These are phyloP conservation scores for Drosophila baimaii DNA, from an alignment of 1,140 invertebrate species.

Conservation along the genomic window DNA sequence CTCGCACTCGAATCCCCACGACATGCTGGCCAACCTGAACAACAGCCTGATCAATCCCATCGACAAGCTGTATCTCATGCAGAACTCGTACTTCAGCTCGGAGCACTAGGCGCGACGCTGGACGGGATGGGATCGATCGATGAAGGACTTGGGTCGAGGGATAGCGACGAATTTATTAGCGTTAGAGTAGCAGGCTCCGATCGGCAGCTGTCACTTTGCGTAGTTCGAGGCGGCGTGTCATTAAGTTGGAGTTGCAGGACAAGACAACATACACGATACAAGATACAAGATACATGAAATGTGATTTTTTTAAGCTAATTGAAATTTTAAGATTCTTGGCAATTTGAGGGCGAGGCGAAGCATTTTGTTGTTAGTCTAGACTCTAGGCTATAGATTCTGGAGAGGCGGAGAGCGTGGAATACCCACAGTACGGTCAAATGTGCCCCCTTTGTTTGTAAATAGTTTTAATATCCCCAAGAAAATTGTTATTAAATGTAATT, in stretches of 20 bases:
- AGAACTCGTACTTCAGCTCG: constrained; percentile 93
- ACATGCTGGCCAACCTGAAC: constrained; percentile 86
- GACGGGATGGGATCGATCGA: background rate
- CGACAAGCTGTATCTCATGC: constrained; percentile 98
- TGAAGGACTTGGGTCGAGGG: background rate
- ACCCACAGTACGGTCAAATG: constrained; percentile 50
- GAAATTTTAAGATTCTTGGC: constrained; percentile 70
- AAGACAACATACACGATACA: constrained; percentile 37
- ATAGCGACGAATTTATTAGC: constrained; percentile 81
- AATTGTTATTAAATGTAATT: constrained; percentile 83
- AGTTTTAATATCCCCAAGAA: constrained; percentile 63
- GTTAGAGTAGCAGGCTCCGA: constrained; percentile 57
- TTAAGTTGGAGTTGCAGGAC: constrained; percentile 61
- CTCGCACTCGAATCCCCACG: constrained; percentile 85
- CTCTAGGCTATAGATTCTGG: constrained; percentile 38
- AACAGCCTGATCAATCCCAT: constrained; percentile 94
- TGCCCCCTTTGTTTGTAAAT: constrained; percentile 77
- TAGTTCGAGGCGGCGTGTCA: constrained; percentile 10
- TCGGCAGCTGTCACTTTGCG: constrained; percentile 53
- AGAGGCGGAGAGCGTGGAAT: constrained; percentile 41
- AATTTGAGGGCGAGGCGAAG: constrained; percentile 30
- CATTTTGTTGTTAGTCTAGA: constrained; percentile 64
- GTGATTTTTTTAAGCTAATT: constrained; percentile 79
- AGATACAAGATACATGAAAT: constrained; percentile 64
- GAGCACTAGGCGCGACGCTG: constrained; percentile 63